Evolutionary conservation across 2,797 vertebrate genomes (phyloP).

Genomic region (Prunella strophiata): DNA sequence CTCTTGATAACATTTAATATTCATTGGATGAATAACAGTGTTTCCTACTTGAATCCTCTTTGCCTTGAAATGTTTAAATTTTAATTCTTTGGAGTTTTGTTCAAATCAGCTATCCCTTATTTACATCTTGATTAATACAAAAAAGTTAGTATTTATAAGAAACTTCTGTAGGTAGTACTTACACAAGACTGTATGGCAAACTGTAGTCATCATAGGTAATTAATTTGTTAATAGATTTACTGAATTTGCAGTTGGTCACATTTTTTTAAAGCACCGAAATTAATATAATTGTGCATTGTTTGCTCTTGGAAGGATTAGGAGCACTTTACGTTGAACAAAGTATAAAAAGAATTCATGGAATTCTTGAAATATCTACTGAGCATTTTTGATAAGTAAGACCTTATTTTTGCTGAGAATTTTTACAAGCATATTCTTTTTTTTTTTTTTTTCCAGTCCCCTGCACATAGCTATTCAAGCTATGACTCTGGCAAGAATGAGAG

Average conservation of each 20-base stretch:
- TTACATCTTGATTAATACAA: background rate
- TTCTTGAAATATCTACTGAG: background rate
- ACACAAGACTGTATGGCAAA: background rate
- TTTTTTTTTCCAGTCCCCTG: slow-evolving; percentile 79
- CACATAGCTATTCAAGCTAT: slow-evolving; percentile 85
- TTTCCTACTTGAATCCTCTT: background rate
- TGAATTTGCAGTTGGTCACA: background rate
- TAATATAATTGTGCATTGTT: background rate
- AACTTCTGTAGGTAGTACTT: background rate
- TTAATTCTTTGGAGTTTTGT: background rate
- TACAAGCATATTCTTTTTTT: slow-evolving; percentile 7
- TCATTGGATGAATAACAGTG: background rate
- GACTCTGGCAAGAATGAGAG: slow-evolving; percentile 85
- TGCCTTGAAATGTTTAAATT: background rate
- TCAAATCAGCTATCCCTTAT: background rate
- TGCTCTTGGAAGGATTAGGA: background rate
- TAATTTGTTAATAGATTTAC: background rate
- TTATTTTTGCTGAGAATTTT: background rate
- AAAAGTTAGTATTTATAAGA: background rate
- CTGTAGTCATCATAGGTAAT: background rate
- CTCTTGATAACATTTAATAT: background rate
- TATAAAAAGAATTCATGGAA: background rate
- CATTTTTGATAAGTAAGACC: background rate
- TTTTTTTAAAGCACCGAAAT: background rate
- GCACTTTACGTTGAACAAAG: background rate